These are phyloP conservation scores for Cantharis rufa DNA, from an alignment of 2,888 invertebrate genomes.

Conservation along the genomic window DNA sequence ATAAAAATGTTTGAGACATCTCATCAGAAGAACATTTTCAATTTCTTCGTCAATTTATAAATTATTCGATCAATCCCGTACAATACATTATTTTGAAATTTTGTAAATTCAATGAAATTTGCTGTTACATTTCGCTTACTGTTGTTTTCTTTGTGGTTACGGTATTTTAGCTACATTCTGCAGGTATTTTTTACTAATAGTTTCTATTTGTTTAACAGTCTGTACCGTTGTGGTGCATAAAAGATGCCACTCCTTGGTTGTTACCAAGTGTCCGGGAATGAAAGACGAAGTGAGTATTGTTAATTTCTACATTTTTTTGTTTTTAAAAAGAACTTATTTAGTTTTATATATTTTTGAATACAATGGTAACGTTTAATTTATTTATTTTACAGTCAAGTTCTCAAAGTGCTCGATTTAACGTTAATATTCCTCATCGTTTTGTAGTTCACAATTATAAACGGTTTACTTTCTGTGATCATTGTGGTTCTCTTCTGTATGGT, in stretches of 20 bases:
- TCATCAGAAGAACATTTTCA: neutral
- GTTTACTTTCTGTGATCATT: constrained; percentile 99
- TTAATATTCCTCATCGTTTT: constrained; percentile 97
- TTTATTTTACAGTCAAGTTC: constrained; percentile 55
- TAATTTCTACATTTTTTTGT: neutral
- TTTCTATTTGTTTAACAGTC: constrained; percentile 61
- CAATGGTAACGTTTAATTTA: constrained; percentile 4
- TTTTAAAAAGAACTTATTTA: neutral
- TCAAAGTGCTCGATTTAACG: constrained; percentile 84
- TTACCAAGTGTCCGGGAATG: constrained; percentile 98
- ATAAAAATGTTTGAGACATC: neutral
- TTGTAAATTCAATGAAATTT: neutral
- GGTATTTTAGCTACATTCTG: neutral
- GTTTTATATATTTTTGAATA: no score
- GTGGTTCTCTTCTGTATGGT: constrained; percentile 96
- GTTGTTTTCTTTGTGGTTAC: neutral
- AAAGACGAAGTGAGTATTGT: constrained; percentile 75
- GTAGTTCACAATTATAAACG: constrained; percentile 95
- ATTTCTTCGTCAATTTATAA: neutral
- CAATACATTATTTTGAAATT: neutral
- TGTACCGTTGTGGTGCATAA: constrained; percentile 99
- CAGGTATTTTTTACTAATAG: constrained; percentile 16
- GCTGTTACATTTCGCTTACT: neutral
- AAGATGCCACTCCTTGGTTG: constrained; percentile 94
- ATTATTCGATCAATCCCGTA: neutral